A percentile compares a stretch with the other conserved stretches of the same genome.
phyloP scores from a whole-genome alignment of 2,888 invertebrate genomes.

The Ramazzottius varieornatus region DNA sequence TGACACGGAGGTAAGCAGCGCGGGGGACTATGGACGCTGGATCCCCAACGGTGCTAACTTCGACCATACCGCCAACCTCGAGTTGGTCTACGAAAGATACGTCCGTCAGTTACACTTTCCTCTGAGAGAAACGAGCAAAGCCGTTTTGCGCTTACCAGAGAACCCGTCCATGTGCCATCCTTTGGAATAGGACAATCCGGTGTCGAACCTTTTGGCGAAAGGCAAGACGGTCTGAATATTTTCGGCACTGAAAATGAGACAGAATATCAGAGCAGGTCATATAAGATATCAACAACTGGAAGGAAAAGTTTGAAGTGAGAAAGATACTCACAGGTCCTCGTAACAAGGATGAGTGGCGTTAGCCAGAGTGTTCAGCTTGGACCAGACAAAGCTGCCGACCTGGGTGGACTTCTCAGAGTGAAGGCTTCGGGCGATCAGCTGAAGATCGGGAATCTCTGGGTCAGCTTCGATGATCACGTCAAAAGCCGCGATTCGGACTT shows the following conservation, averaged over 20 bases:
- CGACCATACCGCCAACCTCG: background rate
- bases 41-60: background rate
- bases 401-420: background rate
- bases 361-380: background rate
- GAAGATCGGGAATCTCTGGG: background rate
- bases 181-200: background rate
- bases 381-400: background rate
- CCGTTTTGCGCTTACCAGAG: background rate
- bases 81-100: background rate
- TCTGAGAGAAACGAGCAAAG: background rate
- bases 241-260: background rate
- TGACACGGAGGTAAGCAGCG: background rate
- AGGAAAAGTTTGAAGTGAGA: too few relatives aligned
- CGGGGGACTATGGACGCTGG: background rate
- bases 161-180: background rate
- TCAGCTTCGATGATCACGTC: background rate
- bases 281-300: too few relatives aligned
- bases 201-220: background rate
- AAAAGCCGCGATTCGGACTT: background rate
- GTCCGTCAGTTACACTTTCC: background rate
- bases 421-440: background rate
- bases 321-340: background rate
- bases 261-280: too few relatives aligned
- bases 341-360: background rate
- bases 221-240: background rate